Evolutionary conservation across 2,113 vertebrate genomes (phyloP).

Genomic region (Rhinopomastus cyanomelas): DNA sequence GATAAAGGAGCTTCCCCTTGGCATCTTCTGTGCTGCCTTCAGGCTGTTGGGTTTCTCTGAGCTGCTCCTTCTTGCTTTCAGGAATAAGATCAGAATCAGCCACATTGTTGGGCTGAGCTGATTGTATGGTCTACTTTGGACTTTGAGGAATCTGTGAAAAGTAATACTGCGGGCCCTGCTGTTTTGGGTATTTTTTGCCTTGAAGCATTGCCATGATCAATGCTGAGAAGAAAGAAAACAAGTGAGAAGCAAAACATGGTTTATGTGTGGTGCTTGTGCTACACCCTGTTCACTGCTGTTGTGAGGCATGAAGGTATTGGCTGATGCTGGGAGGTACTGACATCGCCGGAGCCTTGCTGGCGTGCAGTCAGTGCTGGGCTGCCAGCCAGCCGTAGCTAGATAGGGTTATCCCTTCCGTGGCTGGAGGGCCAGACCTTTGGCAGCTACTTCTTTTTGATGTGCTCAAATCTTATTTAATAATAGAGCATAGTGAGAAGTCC

Average conservation of each 20-base stretch:
- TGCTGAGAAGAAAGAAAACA: neutral
- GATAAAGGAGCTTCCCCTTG: neutral
- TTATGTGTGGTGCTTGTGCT: fast-evolving
- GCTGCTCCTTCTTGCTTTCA: neutral
- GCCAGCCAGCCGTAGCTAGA: neutral
- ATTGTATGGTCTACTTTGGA: neutral
- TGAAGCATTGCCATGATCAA: neutral
- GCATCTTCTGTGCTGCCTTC: neutral
- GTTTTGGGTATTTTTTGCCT: neutral
- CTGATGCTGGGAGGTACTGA: neutral
- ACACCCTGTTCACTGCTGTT: neutral
- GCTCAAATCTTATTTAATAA: neutral
- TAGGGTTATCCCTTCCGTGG: constrained; percentile 7
- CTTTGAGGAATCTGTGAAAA: neutral
- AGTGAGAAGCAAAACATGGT: neutral
- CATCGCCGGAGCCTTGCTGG: neutral
- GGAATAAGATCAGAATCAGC: neutral
- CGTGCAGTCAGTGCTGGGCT: neutral
- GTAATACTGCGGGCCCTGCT: neutral
- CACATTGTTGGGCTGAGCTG: neutral
- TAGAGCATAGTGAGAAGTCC: neutral
- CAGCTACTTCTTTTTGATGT: neutral
- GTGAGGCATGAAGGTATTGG: neutral
- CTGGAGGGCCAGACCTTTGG: constrained; percentile 20
- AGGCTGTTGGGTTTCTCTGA: neutral